Base-by-base conservation (phyloP, 2,113 vertebrate species). In the Stomatorhinus ivindoensis region DNA sequence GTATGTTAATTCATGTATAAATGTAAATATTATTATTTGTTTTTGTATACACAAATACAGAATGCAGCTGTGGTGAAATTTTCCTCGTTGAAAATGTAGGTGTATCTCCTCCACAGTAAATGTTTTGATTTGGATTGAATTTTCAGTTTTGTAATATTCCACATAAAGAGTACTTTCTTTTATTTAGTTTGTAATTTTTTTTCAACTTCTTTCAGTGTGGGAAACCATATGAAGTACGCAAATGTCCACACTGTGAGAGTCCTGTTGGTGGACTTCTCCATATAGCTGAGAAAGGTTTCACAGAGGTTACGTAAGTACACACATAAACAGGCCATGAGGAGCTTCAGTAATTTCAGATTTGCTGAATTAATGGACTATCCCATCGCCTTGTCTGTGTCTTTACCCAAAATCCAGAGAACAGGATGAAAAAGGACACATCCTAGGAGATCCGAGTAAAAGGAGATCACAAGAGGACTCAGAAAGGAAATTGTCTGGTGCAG, bases 11-110 rank as follows among this genome's bases (percentile, higher is more conserved):
- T 73, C 35, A 21, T 44, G 17, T 10, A 21, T 44, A 83, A 5
- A 42, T 83, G 44, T 55, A 87, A 55, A 19, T 58, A 55, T 24
- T 17, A 10, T 87, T 73, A 0, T 7, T 35, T 4, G 84, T 50
- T 82, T 55, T 89, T 86, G 1, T 58, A 5, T 88, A 35, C 55
- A 48, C 55, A 82, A 85, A 17, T 61, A 15, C 55, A 92, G 91
- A n/a, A 53, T 92, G 91, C 55, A 39, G 6, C 6, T 91, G 90
- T 55, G 90, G 91, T 5, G 69, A 91, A 44, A 48, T 73, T 88
- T 87, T 91, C 83, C 3, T 91, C 53, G 58, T 92, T 83, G 90
- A 46, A 8, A 17, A 89, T 47, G 91, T 92, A 86, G 89, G 91
- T 90, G 46, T 13, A 53, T 53, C n/a, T 88, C 24, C 24, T 42